phyloP scores from a whole-genome alignment of 2,888 invertebrate genomes.

The Homarus gammarus region DNA sequence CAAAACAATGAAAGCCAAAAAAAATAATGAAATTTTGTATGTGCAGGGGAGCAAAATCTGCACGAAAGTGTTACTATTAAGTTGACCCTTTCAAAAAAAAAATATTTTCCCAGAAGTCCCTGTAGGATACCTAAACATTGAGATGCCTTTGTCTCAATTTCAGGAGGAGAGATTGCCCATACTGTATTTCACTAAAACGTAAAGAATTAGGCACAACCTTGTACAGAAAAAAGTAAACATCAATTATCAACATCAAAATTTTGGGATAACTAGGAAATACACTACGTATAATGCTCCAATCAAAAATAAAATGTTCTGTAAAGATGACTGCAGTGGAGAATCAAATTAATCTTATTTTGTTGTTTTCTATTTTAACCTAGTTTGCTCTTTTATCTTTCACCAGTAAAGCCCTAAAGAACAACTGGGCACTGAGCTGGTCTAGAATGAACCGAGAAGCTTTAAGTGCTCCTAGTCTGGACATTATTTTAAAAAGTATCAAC shows the following conservation, averaged over 20 bases:
- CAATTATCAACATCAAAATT: background rate
- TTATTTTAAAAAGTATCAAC: background rate
- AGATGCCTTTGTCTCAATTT: conserved; percentile 9
- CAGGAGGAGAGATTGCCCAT: conserved; percentile 11
- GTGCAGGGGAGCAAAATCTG: conserved; percentile 7
- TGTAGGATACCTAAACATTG: conserved; percentile 11
- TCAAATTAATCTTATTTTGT: no score
- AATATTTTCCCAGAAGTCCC: conserved; percentile 23
- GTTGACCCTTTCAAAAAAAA: background rate
- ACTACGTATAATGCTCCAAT: background rate
- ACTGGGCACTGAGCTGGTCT: no score
- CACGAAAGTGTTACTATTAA: background rate
- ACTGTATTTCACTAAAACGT: background rate
- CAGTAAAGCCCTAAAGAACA: background rate
- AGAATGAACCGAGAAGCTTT: no score
- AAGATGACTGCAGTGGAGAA: background rate
- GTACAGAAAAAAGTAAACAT: background rate
- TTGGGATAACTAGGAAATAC: background rate
- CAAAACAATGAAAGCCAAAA: conserved; percentile 18
- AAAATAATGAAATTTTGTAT: background rate
- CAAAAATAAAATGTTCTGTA: background rate
- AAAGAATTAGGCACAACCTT: conserved; percentile 23
- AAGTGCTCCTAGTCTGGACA: background rate
- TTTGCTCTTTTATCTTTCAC: no score
- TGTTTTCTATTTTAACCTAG: no score